These are phyloP conservation scores for Hozukius guyotensis DNA, from an alignment of 2,797 vertebrate genomes.

Conservation along the genomic window DNA sequence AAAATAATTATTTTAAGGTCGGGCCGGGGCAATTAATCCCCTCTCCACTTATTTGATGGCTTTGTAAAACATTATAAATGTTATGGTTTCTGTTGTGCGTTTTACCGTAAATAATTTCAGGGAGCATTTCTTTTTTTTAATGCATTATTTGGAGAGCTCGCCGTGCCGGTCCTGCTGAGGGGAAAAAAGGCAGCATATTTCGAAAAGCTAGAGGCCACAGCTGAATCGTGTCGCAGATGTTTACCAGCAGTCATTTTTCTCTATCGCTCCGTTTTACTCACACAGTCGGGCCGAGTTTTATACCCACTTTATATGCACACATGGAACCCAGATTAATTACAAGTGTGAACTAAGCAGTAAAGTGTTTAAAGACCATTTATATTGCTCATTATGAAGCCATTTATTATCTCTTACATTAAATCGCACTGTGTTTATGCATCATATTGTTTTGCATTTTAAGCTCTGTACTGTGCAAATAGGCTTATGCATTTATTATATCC, in stretches of 20 bases:
- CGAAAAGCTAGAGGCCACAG: constrained; percentile 42
- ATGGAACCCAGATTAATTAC: constrained; percentile 79
- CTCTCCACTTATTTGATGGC: constrained; percentile 88
- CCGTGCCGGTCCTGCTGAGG: constrained; percentile 18
- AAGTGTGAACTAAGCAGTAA: constrained; percentile 80
- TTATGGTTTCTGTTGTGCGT: constrained; percentile 79
- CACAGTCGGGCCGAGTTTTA: constrained; percentile 65
- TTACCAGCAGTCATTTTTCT: constrained; percentile 69
- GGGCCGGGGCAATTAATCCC: constrained; percentile 88
- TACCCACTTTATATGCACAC: constrained; percentile 76
- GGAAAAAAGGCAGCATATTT: constrained; percentile 32
- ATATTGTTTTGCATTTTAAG: constrained; percentile 70
- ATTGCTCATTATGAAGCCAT: constrained; percentile 77
- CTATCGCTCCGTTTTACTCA: constrained; percentile 46
- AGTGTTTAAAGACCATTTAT: constrained; percentile 78
- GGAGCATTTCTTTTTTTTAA: constrained; percentile 26
- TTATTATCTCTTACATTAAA: constrained; percentile 79
- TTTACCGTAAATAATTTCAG: constrained; percentile 76
- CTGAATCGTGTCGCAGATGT: constrained; percentile 63
- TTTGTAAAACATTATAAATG: constrained; percentile 89
- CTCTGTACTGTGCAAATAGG: constrained; percentile 51
- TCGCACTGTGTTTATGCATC: constrained; percentile 62
- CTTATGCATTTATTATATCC: constrained; percentile 60
- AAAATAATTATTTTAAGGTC: constrained; percentile 91
- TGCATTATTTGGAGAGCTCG: constrained; percentile 50